Evolutionary conservation across 2,113 vertebrate species (phyloP), one percentile per base, ranked within the genome.

Genomic region (Chaenogobius annularis): DNA sequence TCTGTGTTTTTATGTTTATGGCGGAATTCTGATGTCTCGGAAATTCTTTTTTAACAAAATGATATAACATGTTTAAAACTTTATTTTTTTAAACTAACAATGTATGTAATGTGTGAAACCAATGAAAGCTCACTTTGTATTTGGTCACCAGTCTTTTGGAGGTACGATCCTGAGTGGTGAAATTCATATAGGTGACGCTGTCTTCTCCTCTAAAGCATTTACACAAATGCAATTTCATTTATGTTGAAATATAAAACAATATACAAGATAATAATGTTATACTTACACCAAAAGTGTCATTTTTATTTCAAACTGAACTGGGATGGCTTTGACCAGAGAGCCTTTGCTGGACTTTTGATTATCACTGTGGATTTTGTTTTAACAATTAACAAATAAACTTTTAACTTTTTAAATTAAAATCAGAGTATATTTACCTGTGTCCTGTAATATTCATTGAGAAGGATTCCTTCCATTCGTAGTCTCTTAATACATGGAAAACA

Each of bases 271-370:
- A 58, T 31, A 59, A 22, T 13, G 14, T 67, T 54, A 5, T 35
- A 86, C 93, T 92, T 84, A 93, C 93, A 80, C 72, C 22, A 77
- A 84, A 50, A 88, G 11, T 9, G 77, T 78, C 83, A 93, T 61
- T 48, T 88, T 81, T 17, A 93, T 77, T 37, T 87, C 72, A 84
- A 73, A 89, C 44, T 91, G 85, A 3, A 93, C 90, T 0, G 80
- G 80, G 7, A 93, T 73, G 37, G 0, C 56, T 73, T 79, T 88
- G 73, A 69, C 90, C 66, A 79, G 0, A 14, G 20, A 67, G 46
- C 2, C 48, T 1, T 0, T 43, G 23, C 63, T 89, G 52, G 56
- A 47, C 76, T 90, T 89, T 69, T 73, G 23, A 37, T 93, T 94
- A n/a, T 91, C 90, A 77, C 93, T 93, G 80, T 52, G 50, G 19